Base-by-base conservation (phyloP, 2,797 vertebrate genomes). In the Bufotes viridis region DNA sequence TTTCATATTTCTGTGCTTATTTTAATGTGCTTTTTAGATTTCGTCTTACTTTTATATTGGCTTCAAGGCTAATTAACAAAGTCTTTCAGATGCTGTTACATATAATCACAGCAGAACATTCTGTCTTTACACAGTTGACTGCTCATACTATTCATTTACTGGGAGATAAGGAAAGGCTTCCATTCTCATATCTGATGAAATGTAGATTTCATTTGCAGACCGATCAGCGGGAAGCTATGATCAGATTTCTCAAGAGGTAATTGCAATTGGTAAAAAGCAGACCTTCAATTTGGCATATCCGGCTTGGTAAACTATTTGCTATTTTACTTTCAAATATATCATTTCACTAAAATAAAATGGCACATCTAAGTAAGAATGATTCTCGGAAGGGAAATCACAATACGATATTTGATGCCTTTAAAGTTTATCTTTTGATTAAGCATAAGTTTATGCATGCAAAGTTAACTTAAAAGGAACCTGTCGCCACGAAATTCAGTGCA, bases 101-200 rank as follows among this genome's bases (percentile, higher is more conserved):
- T 61, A 83, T 61, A 86, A 69, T 67, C 70, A 83, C 11, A 83
- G 51, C 15, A 89, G 60, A 86, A 86, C 88, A 89, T 69, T 86
- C 67, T 83, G 74, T 63, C 34, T 69, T 82, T 87, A 69, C 72
- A 89, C 63, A 63, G 80, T 13, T 86, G 84, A 86, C 10, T 82
- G 84, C 72, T 29, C 57, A 51, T 72, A 78, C 61, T 82, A 86
- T 86, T 89, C 53, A 86, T 89, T 78, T 79, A 29, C 49, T 69
- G 42, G 34, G 26, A 78, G 84, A 86, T 86, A 89, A 86, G 51
- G 11, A 85, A 61, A n/a, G 26, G 20, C 83, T 81, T 69, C 78
- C 42, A 76, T 72, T 72, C 72, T 69, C 53, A 51, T 89, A 89
- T 83, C 88, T 86, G 55, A 86, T 82, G 49, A 78, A 75, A 86